Conservation (phyloP, 2,888 invertebrate species). For the Caenorhabditis becei region DNA sequence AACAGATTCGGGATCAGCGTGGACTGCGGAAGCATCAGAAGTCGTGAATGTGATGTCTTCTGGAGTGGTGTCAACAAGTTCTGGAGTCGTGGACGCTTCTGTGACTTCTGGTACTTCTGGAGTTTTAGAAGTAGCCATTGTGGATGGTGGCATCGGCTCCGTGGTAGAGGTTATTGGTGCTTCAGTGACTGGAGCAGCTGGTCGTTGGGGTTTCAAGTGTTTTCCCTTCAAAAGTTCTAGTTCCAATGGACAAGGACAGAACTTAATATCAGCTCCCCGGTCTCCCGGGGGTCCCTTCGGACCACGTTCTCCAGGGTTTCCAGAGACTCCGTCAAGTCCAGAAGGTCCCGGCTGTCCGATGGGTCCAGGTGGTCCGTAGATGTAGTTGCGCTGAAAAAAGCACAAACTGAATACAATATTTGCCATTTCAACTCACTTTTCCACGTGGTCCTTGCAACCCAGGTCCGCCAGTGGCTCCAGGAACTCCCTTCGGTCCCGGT, state of each 20-base stretch:
- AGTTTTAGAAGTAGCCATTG: conserved; percentile 2
- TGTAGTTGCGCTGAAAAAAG: conserved; percentile 72
- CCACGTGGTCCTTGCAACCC: conserved; percentile 69
- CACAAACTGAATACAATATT: too few species aligned
- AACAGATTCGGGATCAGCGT: neutral
- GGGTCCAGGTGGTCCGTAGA: conserved; percentile 78
- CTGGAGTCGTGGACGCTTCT: conserved; percentile 1
- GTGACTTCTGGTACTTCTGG: neutral
- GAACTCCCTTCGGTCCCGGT: conserved; percentile 70
- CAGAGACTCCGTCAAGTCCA: conserved; percentile 79
- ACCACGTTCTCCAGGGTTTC: conserved; percentile 72
- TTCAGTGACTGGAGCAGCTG: conserved; percentile 19
- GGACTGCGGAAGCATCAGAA: neutral
- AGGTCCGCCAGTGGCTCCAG: conserved; percentile 69
- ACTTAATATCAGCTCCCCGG: conserved; percentile 77
- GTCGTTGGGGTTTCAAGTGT: conserved; percentile 30
- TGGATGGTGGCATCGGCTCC: conserved; percentile 30
- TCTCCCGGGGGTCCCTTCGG: conserved; percentile 73
- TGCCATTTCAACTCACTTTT: conserved; percentile 59
- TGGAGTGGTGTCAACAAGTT: neutral
- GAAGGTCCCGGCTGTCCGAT: conserved; percentile 78
- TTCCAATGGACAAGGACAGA: conserved; percentile 79
- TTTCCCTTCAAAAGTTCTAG: conserved; percentile 65
- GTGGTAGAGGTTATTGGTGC: conserved; percentile 15
- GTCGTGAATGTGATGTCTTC: conserved; percentile 41